phyloP scores from a whole-genome alignment of 2,113 vertebrate species.

The Colossoma macropomum region DNA sequence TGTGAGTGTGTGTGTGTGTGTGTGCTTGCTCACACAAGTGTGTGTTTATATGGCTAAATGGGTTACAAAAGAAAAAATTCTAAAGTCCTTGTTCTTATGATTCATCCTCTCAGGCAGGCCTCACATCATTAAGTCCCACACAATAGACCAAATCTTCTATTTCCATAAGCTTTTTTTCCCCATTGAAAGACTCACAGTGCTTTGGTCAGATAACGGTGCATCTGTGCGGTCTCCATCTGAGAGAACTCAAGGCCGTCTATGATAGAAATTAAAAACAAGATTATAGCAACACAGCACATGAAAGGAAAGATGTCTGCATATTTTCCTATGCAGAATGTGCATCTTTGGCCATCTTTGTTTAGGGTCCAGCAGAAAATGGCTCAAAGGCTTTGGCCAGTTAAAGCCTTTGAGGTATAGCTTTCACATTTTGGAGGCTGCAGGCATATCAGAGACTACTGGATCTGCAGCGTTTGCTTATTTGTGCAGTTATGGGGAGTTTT shows the following conservation, averaged over 20 bases:
- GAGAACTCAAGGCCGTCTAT: neutral
- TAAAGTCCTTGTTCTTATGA: constrained; percentile 26
- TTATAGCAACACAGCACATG: neutral
- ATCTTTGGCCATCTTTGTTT: neutral
- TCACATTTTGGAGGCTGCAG: neutral
- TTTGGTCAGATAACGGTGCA: constrained; percentile 1
- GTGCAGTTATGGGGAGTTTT: neutral
- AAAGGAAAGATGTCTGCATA: neutral
- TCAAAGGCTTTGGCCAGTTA: neutral
- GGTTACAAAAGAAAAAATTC: neutral
- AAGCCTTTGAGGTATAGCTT: neutral
- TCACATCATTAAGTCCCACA: constrained; percentile 15
- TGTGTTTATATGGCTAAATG: constrained; percentile 5
- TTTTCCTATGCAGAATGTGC: neutral
- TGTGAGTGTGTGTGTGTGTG: constrained; percentile 17
- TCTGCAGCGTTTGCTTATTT: neutral
- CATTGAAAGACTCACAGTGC: constrained; percentile 4
- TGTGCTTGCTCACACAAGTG: neutral
- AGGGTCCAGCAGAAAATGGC: neutral
- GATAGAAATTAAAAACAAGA: constrained; percentile 3
- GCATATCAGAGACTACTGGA: neutral
- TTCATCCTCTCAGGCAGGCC: constrained; percentile 17
- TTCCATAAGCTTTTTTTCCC: constrained; percentile 1
- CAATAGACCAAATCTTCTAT: constrained; percentile 13
- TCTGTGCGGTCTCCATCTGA: neutral